phyloP scores from a whole-genome alignment of 1,140 invertebrate species.

The Drosophila pruinosa region DNA sequence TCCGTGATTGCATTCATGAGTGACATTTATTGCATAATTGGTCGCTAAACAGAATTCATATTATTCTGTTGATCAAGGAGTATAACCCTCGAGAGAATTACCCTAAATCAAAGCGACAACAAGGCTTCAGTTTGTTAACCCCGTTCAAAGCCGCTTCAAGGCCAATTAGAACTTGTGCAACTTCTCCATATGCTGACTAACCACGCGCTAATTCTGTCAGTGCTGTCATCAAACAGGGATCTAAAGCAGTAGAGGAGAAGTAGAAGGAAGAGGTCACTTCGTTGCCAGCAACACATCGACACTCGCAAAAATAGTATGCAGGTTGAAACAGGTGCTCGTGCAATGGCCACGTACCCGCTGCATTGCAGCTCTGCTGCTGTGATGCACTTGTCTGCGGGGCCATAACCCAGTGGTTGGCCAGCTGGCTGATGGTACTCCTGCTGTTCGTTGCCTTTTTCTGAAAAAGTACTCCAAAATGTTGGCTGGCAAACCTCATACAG shows the following conservation, averaged over 20 bases:
- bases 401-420: slow-evolving; percentile 33
- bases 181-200: slow-evolving; percentile 11
- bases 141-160: slow-evolving; percentile 38
- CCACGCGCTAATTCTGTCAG: slow-evolving; percentile 71
- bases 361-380: slow-evolving; percentile 4
- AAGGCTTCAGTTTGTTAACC: slow-evolving; percentile 19
- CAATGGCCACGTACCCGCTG: slow-evolving; percentile 33
- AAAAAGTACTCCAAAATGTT: slow-evolving; percentile 78
- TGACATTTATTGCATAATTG: neutral
- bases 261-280: neutral
- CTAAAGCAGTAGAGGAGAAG: too few species aligned
- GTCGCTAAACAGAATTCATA: neutral
- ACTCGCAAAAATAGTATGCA: slow-evolving; percentile 18
- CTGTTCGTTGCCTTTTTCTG: slow-evolving; percentile 66
- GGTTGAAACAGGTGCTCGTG: slow-evolving; percentile 14
- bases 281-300: slow-evolving; percentile 27
- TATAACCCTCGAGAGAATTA: neutral
- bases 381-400: slow-evolving; percentile 50
- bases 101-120: slow-evolving; percentile 13
- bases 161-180: slow-evolving; percentile 51
- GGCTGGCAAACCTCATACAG: slow-evolving; percentile 60
- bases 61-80: neutral
- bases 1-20: neutral
- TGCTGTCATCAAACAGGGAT: slow-evolving; percentile 55
- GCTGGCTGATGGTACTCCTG: slow-evolving; percentile 20